A percentile compares a stretch with the other conserved stretches of the same genome.
Evolutionary conservation across 2,888 invertebrate genomes (phyloP).

Genomic region (Agrenia bidenticulata): DNA sequence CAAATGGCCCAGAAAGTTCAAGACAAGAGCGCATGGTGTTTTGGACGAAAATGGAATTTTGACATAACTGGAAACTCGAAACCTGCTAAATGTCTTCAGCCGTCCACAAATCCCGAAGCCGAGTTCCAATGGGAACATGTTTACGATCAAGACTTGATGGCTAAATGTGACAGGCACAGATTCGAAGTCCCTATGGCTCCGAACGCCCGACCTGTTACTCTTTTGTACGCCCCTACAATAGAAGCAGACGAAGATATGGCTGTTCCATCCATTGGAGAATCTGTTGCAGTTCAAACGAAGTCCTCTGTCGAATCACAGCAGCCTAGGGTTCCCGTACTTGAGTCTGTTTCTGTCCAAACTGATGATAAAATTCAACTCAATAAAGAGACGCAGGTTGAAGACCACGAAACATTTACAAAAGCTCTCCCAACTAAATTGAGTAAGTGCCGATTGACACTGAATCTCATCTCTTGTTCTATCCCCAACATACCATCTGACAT

Average conservation of each 20-base stretch:
- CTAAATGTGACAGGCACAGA: conserved; percentile 1
- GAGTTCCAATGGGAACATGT: conserved; percentile 4
- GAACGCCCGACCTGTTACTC: neutral
- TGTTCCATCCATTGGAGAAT: neutral
- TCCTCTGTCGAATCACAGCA: neutral
- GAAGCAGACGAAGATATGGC: neutral
- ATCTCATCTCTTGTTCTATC: no score
- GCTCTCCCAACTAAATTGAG: no score
- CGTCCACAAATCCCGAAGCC: neutral
- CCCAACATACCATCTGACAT: no score
- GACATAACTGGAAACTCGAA: conserved; percentile 10
- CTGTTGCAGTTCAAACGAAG: neutral
- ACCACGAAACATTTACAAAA: no score
- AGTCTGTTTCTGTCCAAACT: conserved; percentile 9
- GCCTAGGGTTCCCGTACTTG: neutral
- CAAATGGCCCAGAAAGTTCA: neutral
- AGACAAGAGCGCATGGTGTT: neutral
- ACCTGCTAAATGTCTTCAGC: neutral
- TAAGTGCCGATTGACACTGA: no score
- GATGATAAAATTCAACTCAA: neutral
- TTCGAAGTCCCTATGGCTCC: neutral
- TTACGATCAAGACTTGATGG: conserved; percentile 2
- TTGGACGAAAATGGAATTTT: conserved; percentile 14
- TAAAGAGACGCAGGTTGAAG: no score
- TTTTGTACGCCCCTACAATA: neutral